A percentile compares a stretch with the other conserved stretches of the same genome.
phyloP scores from a whole-genome alignment of 2,888 invertebrate genomes.

The Epiblema foenella region DNA sequence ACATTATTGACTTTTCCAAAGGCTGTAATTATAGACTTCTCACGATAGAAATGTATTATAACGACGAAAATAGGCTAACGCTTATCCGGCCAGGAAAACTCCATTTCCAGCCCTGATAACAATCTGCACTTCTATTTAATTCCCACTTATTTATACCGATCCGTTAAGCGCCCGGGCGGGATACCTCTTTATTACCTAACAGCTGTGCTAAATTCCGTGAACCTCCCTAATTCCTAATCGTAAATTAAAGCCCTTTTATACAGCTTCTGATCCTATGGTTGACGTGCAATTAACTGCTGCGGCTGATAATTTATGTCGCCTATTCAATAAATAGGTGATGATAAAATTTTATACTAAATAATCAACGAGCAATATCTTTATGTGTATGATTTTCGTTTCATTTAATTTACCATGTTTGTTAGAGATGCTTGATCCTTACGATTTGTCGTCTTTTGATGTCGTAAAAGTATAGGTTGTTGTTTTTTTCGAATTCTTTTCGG shows the following conservation, averaged over 20 bases:
- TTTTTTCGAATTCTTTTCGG: too few relatives aligned
- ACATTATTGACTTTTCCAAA: too few relatives aligned
- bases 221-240: conserved; percentile 31
- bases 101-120: conserved; percentile 9
- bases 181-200: conserved; percentile 36
- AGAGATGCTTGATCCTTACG: too few relatives aligned
- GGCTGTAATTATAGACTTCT: too few relatives aligned
- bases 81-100: neutral
- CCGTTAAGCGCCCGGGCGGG: conserved; percentile 33
- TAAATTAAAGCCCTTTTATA: conserved; percentile 35
- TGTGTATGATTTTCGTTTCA: too few relatives aligned
- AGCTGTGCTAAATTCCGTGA: conserved; percentile 36
- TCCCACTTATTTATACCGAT: conserved; percentile 42
- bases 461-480: too few relatives aligned
- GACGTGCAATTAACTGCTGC: conserved; percentile 16
- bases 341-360: too few relatives aligned
- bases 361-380: too few relatives aligned
- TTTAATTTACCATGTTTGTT: too few relatives aligned
- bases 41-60: too few relatives aligned
- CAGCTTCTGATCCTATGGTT: conserved; percentile 24
- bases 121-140: conserved; percentile 36
- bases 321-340: neutral
- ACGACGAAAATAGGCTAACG: neutral
- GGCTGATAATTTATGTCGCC: neutral
- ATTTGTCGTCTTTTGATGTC: too few relatives aligned